These are phyloP conservation scores for Hofmannophila pseudospretella DNA, from an alignment of 2,888 invertebrate species.

Conservation along the genomic window DNA sequence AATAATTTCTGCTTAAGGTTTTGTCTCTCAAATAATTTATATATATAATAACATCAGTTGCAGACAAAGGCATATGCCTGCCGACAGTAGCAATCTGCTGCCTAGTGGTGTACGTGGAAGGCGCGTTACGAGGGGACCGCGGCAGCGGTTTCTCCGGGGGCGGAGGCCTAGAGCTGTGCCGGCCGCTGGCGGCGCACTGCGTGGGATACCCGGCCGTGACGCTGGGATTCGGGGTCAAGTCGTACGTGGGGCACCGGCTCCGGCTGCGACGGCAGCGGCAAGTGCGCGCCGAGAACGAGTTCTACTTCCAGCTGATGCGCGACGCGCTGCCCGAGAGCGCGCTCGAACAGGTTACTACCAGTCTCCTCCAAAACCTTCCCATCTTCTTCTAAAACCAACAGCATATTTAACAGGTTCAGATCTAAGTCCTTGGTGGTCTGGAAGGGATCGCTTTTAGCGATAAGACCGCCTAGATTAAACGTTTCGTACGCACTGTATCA, in stretches of 20 bases:
- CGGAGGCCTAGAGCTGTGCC: slow-evolving; percentile 91
- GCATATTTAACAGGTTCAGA: no score
- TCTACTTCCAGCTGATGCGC: slow-evolving; percentile 93
- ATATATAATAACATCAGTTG: slow-evolving; percentile 43
- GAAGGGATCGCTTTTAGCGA: no score
- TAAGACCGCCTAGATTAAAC: no score
- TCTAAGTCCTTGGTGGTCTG: no score
- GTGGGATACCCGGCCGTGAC: slow-evolving; percentile 93
- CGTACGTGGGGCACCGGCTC: slow-evolving; percentile 93
- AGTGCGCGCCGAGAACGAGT: slow-evolving; percentile 96
- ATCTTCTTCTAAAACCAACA: no score
- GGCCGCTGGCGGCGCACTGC: slow-evolving; percentile 98
- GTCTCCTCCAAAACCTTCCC: no score
- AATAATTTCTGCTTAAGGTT: no score
- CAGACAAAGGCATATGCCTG: slow-evolving; percentile 94
- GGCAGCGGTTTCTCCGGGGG: slow-evolving; percentile 84
- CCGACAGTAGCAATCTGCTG: slow-evolving; percentile 96
- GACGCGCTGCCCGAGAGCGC: slow-evolving; percentile 88
- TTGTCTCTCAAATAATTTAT: no score
- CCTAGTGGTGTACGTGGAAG: slow-evolving; percentile 96
- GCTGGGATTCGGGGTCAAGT: slow-evolving; percentile 96
- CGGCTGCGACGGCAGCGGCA: slow-evolving; percentile 94
- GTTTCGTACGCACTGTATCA: no score
- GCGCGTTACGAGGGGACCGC: slow-evolving; percentile 87
- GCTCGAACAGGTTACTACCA: slow-evolving; percentile 49